Evolutionary conservation across 2,113 vertebrate species (phyloP).

Genomic region (Saimiri boliviensis): DNA sequence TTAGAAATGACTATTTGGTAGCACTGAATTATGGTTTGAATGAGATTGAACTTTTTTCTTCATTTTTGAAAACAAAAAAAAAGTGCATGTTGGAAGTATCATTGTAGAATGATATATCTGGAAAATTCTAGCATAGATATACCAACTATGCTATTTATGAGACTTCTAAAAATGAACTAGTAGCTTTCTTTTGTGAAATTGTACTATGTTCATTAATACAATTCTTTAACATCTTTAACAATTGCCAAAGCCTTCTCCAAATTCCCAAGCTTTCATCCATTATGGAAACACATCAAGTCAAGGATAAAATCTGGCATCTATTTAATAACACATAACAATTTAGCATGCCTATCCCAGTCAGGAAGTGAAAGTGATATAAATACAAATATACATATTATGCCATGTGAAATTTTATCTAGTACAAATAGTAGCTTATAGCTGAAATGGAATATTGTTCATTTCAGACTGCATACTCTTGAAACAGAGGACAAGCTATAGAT

Average conservation of each 20-base stretch:
- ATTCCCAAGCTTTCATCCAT: not conserved
- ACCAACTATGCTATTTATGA: not conserved
- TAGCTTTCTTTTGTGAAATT: not conserved
- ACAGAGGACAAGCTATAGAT: not conserved
- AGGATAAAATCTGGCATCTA: not conserved
- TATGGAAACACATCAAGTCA: not conserved
- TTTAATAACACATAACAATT: not conserved
- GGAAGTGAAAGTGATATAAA: slow-evolving; percentile 2
- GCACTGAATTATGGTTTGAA: not conserved
- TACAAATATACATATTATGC: not conserved
- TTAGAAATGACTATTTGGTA: not conserved
- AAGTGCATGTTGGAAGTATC: not conserved
- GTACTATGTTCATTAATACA: not conserved
- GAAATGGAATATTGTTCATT: not conserved
- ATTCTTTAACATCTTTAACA: not conserved
- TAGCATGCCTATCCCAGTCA: not conserved
- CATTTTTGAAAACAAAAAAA: slow-evolving; percentile 33
- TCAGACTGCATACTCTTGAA: not conserved
- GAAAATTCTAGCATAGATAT: not conserved
- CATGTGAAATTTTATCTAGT: slow-evolving; percentile 19
- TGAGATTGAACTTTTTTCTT: not conserved
- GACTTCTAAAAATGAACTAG: not conserved
- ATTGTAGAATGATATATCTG: not conserved
- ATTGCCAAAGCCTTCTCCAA: not conserved
- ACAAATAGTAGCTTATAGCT: not conserved